These are phyloP conservation scores for Parauchenoglanis punctatus DNA, from an alignment of 2,797 vertebrate genomes.

Conservation along the genomic window DNA sequence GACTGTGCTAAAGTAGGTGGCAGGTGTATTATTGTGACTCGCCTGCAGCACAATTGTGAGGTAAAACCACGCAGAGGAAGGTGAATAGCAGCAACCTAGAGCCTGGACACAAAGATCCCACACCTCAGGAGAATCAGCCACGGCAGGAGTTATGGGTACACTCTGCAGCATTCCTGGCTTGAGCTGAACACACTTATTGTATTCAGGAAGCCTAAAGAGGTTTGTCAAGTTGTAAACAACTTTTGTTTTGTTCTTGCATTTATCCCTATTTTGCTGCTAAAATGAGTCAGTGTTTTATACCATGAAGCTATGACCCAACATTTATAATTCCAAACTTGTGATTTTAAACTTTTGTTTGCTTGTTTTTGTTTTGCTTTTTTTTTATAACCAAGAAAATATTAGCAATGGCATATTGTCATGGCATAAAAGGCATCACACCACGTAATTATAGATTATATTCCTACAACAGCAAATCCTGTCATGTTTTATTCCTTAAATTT, in stretches of 20 bases:
- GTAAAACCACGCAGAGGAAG: constrained; percentile 19
- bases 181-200: constrained; percentile 1
- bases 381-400: not conserved
- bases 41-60: not conserved
- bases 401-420: not conserved
- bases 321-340: not conserved
- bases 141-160: constrained; percentile 3
- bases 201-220: constrained; percentile 26
- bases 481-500: not conserved
- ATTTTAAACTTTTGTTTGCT: not conserved
- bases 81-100: constrained; percentile 30
- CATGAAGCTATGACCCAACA: not conserved
- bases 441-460: not conserved
- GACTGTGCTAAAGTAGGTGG: constrained; percentile 15
- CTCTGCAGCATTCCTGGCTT: constrained; percentile 8
- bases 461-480: not conserved
- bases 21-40: not conserved
- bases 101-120: constrained; percentile 24
- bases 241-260: constrained; percentile 36
- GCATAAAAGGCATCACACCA: not conserved
- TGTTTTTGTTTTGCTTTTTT: not conserved
- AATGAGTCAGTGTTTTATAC: constrained; percentile 11
- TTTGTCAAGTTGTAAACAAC: constrained; percentile 46
- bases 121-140: constrained; percentile 19
- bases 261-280: constrained; percentile 62